Evolutionary conservation across 2,797 vertebrate species (phyloP), one percentile per base, ranked within the genome.

Genomic region (Phrynocephalus guinanensis): DNA sequence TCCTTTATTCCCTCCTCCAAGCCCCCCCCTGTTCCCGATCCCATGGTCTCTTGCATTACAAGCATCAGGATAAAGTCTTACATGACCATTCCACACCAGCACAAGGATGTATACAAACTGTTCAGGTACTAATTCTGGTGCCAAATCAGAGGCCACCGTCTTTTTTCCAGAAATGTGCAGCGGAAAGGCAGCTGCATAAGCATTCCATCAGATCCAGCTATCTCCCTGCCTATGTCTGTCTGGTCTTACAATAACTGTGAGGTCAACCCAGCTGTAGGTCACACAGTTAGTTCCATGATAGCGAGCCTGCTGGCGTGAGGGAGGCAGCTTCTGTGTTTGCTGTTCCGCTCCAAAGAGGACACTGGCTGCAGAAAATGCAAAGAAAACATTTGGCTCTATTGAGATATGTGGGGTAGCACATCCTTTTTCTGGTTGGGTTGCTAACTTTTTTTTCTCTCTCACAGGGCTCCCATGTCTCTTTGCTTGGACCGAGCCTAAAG

Each of bases 31-130:
- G 75, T 77, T 60, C 9, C 0, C 13, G 83, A 84, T 91, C 0
- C 0, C 60, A 89, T 56, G 52, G 30, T 26, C 44, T 80, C 92
- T 94, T 94, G 86, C 91, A 91, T 28, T 3, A 0, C 0, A 0
- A 0, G 7, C 63, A n/a, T 72, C 0, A 0, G 76, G 88, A 91
- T 93, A 93, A 91, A 71, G n/a, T 93, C 60, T 91, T 88, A 76
- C 0, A 3, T 91, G 83, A 84, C 87, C 92, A 89, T 85, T 92
- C 91, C 75, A 86, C 50, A 5, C 91, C 86, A 91, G 81, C 84
- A 86, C 3, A 85, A 90, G 77, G 48, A 84, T 63, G 63, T 70
- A 82, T n/a, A 15, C 1, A 73, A 87, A 28, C 3, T 26, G 33
- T 83, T 87, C 83, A 18, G 0, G 68, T 84, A 78, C 18, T 33